These are phyloP conservation scores for Polypterus bichir DNA, from an alignment of 2,113 vertebrate genomes.

Conservation along the genomic window DNA sequence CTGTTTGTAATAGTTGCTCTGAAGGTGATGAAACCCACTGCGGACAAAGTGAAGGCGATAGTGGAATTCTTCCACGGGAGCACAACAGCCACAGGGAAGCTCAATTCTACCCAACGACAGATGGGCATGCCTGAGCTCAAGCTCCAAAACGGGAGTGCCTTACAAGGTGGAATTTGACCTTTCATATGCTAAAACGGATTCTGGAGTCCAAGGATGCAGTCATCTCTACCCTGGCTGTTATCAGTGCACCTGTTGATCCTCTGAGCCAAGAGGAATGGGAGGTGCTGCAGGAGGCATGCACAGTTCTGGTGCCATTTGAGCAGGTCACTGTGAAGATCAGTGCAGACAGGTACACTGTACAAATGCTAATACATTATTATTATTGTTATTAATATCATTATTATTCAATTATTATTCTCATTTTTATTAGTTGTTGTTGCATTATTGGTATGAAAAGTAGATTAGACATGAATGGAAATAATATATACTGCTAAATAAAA, in stretches of 20 bases:
- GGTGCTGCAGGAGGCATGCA: conserved; percentile 10
- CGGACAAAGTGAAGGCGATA: conserved; percentile 16
- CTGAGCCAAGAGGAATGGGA: conserved; percentile 18
- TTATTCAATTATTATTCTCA: no score
- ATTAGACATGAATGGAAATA: not conserved
- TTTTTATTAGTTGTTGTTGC: no score
- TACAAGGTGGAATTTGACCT: conserved; percentile 19
- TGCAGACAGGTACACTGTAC: conserved; percentile 16
- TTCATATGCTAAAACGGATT: conserved; percentile 14
- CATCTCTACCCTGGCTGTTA: conserved; percentile 16
- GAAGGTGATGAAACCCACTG: conserved; percentile 11
- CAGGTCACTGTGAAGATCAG: conserved; percentile 20
- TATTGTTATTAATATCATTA: not conserved
- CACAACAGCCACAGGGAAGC: conserved; percentile 17
- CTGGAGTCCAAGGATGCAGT: conserved; percentile 15
- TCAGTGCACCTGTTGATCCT: conserved; percentile 17
- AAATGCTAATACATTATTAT: conserved; percentile 6
- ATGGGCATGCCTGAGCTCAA: conserved; percentile 2
- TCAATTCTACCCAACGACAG: conserved; percentile 6
- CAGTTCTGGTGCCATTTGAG: conserved; percentile 16
- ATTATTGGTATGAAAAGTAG: not conserved
- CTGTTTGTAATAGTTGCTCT: not conserved
- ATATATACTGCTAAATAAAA: conserved; percentile 2
- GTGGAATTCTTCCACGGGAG: conserved; percentile 21
- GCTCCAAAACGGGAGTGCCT: conserved; percentile 17